Evolutionary conservation across 2,888 invertebrate species (phyloP), one percentile per base, ranked within the genome.

Genomic region (Smittia aterrima): DNA sequence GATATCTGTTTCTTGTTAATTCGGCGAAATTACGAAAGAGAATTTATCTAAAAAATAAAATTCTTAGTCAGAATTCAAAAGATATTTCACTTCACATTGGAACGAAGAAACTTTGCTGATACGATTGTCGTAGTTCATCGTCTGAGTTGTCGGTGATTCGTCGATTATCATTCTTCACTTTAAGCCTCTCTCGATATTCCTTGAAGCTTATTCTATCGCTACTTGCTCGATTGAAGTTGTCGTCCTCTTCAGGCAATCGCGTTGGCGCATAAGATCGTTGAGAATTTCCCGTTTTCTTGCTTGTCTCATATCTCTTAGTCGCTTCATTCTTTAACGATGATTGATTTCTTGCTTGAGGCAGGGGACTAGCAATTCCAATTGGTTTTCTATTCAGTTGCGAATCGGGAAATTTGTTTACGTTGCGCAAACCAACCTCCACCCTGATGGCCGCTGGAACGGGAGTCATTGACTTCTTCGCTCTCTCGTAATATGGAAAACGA

Each of bases 81-180:
- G n/a, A n/a, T n/a, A n/a, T n/a, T n/a, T n/a, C n/a, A n/a, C n/a
- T 9, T 62, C 20, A 72, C 72, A 72, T 72, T n/a, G 74, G 66
- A 64, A 74, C 47, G 27, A 74, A 74, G 47, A 74, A 74, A 66
- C 74, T 74, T 22, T 66, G 64, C 13, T 74, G 74, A 74, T 74
- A 74, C 6, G 66, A 66, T 47, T 40, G 16, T 24, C 66, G 20
- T 20, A 74, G 32, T 13, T 74, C 66, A 66, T 74, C 74, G n/a
- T 66, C 74, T 11, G 64, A 53, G 22, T 38, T 66, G 22, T 64
- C 66, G 40, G 74, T 41, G 1, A 47, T 24, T 41, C 40, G 32
- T 20, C 40, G 38, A 62, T 72, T 72, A 9, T 72, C 72, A 20
- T 74, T 74, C 25, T 41, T 74, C 3, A 38, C 27, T 25, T 24